Evolutionary conservation across 2,797 vertebrate species (phyloP).

Genomic region (Chloroceryle amazona): DNA sequence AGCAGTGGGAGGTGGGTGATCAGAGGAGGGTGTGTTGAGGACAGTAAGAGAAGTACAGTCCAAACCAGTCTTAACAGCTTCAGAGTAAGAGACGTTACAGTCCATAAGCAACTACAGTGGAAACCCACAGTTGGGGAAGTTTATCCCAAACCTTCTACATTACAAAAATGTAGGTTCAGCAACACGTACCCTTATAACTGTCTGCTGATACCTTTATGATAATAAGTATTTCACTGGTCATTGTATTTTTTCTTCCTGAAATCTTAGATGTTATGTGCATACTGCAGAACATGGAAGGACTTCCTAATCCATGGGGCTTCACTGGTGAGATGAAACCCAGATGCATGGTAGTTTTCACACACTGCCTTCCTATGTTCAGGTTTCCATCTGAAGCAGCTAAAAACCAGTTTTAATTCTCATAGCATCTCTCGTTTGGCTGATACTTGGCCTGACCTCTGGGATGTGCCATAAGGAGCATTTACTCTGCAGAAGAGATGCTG

Average conservation of each 20-base stretch:
- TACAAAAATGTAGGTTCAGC: not conserved
- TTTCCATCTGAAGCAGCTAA: not conserved
- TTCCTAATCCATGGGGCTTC: not conserved
- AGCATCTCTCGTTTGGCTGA: not conserved
- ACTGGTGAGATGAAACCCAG: not conserved
- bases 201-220: not conserved
- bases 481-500: not conserved
- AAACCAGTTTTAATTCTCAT: not conserved
- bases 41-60: not conserved
- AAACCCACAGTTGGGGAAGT: not conserved
- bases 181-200: accelerated
- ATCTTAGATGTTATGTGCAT: not conserved
- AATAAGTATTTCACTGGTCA: not conserved
- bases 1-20: not conserved
- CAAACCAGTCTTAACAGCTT: not conserved
- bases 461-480: not conserved
- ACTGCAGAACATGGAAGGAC: not conserved
- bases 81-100: not conserved
- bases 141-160: not conserved
- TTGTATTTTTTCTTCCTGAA: not conserved
- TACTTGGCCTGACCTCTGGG: not conserved
- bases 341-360: not conserved
- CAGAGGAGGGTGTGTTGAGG: not conserved
- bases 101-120: not conserved
- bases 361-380: not conserved